phyloP scores from a whole-genome alignment of 2,113 vertebrate species.

The chimpanzee (Pan troglodytes) region NHGRI_mPanTro3-v2.1_pri NC_086015.1:54547001-54547500 shows the following conservation, averaged over 20 bases:
- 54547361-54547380: neutral
- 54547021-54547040: neutral
- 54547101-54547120: neutral
- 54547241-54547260: neutral
- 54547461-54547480: constrained; percentile 33
- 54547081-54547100: neutral
- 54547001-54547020: neutral
- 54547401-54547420: neutral
- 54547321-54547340: constrained; percentile 55
- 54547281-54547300: neutral
- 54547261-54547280: neutral
- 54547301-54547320: neutral
- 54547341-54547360: neutral
- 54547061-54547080: neutral
- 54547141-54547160: neutral
- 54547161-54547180: neutral
- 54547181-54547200: fast-evolving
- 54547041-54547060: neutral
- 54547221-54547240: neutral
- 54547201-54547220: neutral
- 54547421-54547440: neutral
- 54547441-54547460: neutral
- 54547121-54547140: neutral
- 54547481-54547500: constrained; percentile 37
- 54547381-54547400: neutral